Base-by-base conservation (phyloP, 2,113 vertebrate genomes). In the Patagioenas fasciata region DNA sequence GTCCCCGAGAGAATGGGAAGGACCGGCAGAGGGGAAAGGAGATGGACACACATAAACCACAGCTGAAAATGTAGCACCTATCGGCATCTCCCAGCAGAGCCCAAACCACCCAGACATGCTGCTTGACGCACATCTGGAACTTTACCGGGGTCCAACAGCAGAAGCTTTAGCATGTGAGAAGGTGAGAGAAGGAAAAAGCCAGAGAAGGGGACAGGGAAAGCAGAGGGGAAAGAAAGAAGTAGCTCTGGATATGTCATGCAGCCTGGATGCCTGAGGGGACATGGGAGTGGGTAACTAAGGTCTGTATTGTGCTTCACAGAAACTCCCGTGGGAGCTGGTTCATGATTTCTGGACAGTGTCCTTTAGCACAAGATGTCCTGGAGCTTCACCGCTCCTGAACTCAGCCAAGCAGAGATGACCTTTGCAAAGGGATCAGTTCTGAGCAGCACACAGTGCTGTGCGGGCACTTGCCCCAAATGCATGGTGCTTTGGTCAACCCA, bases 51-150 rank as follows among this genome's bases (percentile, higher is more conserved):
- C 38, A 51, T 28, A 51, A 50, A 25, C 11, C 15, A 38, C 44
- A 47, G 42, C 54, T 78, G 53, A 23, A 38, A 78, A 66, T 3
- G 0, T 3, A 60, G 51, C 65, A 48, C 28, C 34, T n/a, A 11
- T 10, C 40, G 26, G 21, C 54, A 31, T 15, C 34, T n/a, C 42
- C 13, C 2, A 20, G 54, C 34, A 34, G 38, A 66, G 53, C 60
- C 21, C 5, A 29, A 60, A 32, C 26, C 1, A 0, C 23, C 0
- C 0, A 54, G 61, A 67, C 2, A 5, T 17, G 58, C 47, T 51
- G n/a, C 32, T n/a, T n/a, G 12, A 20, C 0, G 1, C 31, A 5
- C 0, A 0, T 26, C 44, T 47, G 44, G 34, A 1, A 3, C 25
- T 69, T 70, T 54, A 42, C 32, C 13, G 51, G 54, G 14, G 29